Percentiles rank a stretch among this genome's conserved stretches.
Evolutionary conservation across 2,888 invertebrate genomes (phyloP).

Genomic region (Branchellion lobata): DNA sequence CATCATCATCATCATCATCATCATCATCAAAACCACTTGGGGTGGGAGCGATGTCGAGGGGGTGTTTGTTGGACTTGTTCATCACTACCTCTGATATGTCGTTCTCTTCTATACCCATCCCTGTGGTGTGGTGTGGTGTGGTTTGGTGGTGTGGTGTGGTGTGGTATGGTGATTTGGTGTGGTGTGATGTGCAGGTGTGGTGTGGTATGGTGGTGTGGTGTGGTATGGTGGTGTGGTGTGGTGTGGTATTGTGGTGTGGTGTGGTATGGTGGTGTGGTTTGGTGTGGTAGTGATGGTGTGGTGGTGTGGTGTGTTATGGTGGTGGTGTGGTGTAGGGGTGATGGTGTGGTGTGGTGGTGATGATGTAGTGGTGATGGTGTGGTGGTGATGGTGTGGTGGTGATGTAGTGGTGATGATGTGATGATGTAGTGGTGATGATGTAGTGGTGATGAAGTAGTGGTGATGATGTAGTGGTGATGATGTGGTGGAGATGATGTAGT

Average conservation of each 20-base stretch:
- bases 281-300: neutral
- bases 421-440: no score
- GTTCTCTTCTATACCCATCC: conserved; percentile 74
- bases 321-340: no score
- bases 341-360: no score
- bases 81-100: conserved; percentile 60
- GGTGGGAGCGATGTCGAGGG: neutral
- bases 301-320: no score
- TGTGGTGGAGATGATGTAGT: neutral
- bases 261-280: neutral
- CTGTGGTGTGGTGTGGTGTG: neutral
- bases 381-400: neutral
- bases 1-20: conserved; percentile 1
- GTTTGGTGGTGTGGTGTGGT: neutral
- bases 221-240: no score
- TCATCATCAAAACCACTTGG: neutral
- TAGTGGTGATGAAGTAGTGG: no score
- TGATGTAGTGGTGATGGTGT: neutral
- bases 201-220: no score
- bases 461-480: no score
- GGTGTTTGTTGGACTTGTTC: conserved; percentile 43
- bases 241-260: neutral
- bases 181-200: no score
- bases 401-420: neutral
- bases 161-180: neutral